Percentiles rank a stretch among this genome's conserved stretches.
Evolutionary conservation across 1,140 invertebrate species (phyloP).

Genomic region (Orussus abietinus): DNA sequence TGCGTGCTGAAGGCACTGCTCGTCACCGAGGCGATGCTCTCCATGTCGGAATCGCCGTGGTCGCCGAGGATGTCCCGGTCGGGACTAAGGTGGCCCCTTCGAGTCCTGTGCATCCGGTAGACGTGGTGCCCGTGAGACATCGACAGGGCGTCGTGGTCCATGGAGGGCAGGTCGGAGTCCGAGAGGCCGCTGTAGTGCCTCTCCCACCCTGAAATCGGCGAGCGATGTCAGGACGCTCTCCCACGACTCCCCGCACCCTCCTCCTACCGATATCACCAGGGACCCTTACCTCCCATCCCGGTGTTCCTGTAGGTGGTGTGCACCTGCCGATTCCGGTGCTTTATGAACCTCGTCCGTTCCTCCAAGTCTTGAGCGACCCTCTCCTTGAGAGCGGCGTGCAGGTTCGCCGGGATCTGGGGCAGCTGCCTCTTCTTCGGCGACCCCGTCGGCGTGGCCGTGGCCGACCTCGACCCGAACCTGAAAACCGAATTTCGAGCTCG

Average conservation of each 20-base stretch:
- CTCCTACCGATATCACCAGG: too few relatives aligned
- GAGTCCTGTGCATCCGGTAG: constrained; percentile 53
- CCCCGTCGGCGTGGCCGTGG: constrained; percentile 88
- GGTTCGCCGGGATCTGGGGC: constrained; percentile 78
- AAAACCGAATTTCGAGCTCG: constrained; percentile 22
- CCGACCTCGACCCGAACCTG: constrained; percentile 76
- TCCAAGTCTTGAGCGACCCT: constrained; percentile 78
- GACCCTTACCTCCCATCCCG: constrained; percentile 54
- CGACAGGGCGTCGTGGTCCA: constrained; percentile 40
- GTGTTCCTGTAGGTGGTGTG: constrained; percentile 67
- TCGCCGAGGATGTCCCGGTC: constrained; percentile 69
- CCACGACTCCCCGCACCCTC: too few relatives aligned
- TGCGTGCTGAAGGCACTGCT: constrained; percentile 91
- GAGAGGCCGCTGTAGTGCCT: constrained; percentile 74
- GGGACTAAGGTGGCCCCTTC: constrained; percentile 59
- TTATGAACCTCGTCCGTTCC: constrained; percentile 71
- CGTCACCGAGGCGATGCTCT: constrained; percentile 79
- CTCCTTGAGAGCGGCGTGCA: constrained; percentile 65
- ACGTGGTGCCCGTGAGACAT: constrained; percentile 55
- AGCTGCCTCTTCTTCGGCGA: constrained; percentile 94
- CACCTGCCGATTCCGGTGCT: constrained; percentile 64
- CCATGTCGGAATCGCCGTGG: constrained; percentile 82
- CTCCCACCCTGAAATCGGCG: constrained; percentile 69
- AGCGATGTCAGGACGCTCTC: too few relatives aligned
- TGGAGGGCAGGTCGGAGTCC: constrained; percentile 71